Evolutionary conservation across 1,140 invertebrate genomes (phyloP).

Genomic region (Drosophila pseudoananassae): DNA sequence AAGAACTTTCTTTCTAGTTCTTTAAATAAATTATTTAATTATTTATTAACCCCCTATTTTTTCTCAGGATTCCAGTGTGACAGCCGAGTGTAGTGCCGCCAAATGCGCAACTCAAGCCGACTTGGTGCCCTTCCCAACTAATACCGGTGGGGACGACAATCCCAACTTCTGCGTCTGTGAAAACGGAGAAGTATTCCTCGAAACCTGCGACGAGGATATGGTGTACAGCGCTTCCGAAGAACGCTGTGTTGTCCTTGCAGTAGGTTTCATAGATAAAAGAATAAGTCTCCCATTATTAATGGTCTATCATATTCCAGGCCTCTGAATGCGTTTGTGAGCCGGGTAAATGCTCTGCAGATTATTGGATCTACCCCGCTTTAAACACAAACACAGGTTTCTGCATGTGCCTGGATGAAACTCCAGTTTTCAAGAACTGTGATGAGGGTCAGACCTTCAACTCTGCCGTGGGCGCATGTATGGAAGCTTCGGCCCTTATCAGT

Average conservation of each 20-base stretch:
- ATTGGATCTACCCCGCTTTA: slow-evolving; percentile 22
- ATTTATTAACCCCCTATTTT: too few species aligned
- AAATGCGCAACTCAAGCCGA: slow-evolving; percentile 29
- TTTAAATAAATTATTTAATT: too few species aligned
- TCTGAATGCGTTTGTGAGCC: slow-evolving; percentile 35
- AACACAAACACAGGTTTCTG: slow-evolving; percentile 54
- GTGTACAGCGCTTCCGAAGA: not conserved
- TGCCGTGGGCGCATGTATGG: not conserved
- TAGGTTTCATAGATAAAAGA: not conserved
- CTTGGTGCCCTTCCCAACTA: slow-evolving; percentile 26
- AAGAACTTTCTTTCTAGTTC: too few species aligned
- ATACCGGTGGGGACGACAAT: slow-evolving; percentile 7
- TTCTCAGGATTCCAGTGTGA: not conserved
- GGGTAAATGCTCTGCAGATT: slow-evolving; percentile 18
- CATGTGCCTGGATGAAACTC: slow-evolving; percentile 22
- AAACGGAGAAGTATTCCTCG: slow-evolving; percentile 7
- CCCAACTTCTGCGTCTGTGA: slow-evolving; percentile 40
- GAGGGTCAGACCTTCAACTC: not conserved
- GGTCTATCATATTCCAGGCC: slow-evolving; percentile 21
- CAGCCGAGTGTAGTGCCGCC: slow-evolving; percentile 20
- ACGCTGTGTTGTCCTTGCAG: slow-evolving; percentile 24
- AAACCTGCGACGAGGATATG: slow-evolving; percentile 25
- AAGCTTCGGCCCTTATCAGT: not conserved
- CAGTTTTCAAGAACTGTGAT: slow-evolving; percentile 28
- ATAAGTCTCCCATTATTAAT: not conserved